Base-by-base conservation (phyloP, 2,113 vertebrate genomes). In the Eira barbara region DNA sequence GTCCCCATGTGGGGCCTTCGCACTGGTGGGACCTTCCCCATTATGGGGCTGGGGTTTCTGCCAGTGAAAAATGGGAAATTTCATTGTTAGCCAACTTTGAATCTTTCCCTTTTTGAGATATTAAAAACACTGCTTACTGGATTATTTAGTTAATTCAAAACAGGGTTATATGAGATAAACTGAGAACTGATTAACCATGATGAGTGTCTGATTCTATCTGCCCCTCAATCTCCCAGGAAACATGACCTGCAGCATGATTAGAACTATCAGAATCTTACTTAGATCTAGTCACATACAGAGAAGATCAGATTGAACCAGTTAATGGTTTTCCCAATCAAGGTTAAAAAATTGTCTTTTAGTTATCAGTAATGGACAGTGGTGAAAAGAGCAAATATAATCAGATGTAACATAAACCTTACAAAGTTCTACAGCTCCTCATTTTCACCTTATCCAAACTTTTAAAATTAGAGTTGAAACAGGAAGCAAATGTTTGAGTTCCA, bases 31-130 rank as follows among this genome's bases (percentile, higher is more conserved):
- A 80, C 96, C 96, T 65, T 87, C 92, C 95, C 97, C 73, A 76
- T 45, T 93, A 94, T 21, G 87, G 95, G 96, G 85, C 89, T 92
- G 96, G 94, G 94, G 84, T 91, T 95, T 93, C 97, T 93, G 96
- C 92, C 96, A 96, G 96, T 69, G 88, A 96, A 97, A 96, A 95
- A 91, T 12, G 88, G 92, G 88, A 94, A 89, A 97, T 96, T 96
- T 89, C 92, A 78, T 78, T 96, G 65, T 94, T 88, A 94, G 96
- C 88, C 95, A 92, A 73, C 82, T 97, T 36, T 69, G 78, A 82
- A 91, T 93, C 45, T 78, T 78, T 71, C 45, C 69, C 96, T 83
- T 49, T 69, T 34, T 69, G 92, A 98, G 87, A 94, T 74, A 90
- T 20, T 92, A 94, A 90, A 84, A 96, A 82, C 14, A 79, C 87